Evolutionary conservation across 2,113 vertebrate species (phyloP).

Genomic region (Serinus canaria): DNA sequence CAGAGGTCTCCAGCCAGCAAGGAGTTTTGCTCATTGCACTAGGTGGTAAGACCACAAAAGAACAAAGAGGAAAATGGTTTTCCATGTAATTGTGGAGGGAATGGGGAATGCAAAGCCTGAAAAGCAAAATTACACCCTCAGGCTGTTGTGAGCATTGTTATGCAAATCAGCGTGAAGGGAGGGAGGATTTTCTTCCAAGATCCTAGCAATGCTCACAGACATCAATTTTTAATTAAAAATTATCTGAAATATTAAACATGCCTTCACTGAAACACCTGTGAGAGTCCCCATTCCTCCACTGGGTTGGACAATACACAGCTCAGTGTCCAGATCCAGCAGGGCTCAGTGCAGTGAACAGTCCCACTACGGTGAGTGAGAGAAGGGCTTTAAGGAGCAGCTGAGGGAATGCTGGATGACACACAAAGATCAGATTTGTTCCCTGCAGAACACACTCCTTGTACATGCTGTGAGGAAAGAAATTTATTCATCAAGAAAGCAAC

Average conservation of each 20-base stretch:
- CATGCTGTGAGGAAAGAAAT: not conserved
- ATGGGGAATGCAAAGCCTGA: constrained; percentile 6
- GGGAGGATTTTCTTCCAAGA: not conserved
- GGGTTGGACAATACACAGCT: not conserved
- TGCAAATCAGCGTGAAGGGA: constrained; percentile 30
- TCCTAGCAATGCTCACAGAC: constrained; percentile 30
- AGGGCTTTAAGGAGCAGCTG: not conserved
- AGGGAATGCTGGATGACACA: not conserved
- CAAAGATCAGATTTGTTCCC: not conserved
- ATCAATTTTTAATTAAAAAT: constrained; percentile 59
- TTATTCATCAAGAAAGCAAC: not conserved
- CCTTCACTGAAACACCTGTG: constrained; percentile 11
- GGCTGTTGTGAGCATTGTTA: constrained; percentile 51
- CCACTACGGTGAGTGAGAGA: rapidly evolving
- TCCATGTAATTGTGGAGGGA: constrained; percentile 25
- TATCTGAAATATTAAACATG: not conserved
- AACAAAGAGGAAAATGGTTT: constrained; percentile 6
- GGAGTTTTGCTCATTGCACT: not conserved
- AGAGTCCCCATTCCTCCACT: not conserved
- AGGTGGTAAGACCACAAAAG: constrained; percentile 7
- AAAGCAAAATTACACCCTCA: constrained; percentile 48
- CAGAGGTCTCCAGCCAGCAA: not conserved
- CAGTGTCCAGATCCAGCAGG: not conserved
- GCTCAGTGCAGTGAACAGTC: not conserved
- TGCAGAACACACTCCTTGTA: not conserved